A percentile compares a stretch with the other conserved stretches of the same genome.
phyloP scores from a whole-genome alignment of 2,888 invertebrate species.

The Dioctria rufipes region DNA sequence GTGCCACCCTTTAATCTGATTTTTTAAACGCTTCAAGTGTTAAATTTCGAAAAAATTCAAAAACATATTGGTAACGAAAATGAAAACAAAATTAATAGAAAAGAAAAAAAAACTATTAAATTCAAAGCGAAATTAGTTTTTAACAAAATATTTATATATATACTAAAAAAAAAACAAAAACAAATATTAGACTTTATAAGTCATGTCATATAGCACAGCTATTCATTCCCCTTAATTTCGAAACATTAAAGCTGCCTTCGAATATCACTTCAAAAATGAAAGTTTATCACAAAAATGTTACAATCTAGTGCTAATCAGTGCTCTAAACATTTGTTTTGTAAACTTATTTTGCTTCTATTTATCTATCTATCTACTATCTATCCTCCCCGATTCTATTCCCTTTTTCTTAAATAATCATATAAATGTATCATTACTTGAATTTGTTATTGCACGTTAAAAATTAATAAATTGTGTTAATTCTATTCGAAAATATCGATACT shows the following conservation, averaged over 20 bases:
- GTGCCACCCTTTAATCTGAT: no score
- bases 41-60: no score
- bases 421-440: conserved; percentile 8
- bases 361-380: not conserved
- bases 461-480: conserved; percentile 38
- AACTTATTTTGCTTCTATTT: conserved; percentile 1
- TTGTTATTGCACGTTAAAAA: conserved; percentile 54
- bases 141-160: no score
- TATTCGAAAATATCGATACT: conserved; percentile 47
- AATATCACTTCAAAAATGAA: conserved; percentile 43
- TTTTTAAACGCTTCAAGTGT: no score
- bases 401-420: not conserved
- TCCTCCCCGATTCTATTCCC: no score
- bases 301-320: conserved; percentile 46
- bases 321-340: conserved; percentile 27
- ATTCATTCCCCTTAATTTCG: not conserved
- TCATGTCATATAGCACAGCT: not conserved
- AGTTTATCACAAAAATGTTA: conserved; percentile 35
- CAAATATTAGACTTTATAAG: not conserved
- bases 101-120: no score
- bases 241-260: conserved; percentile 40
- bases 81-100: no score
- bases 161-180: no score
- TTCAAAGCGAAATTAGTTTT: no score
- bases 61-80: no score